Percentiles rank a stretch among this genome's conserved stretches.
phyloP scores from a whole-genome alignment of 2,888 invertebrate genomes.

The Erebia aethiops region DNA sequence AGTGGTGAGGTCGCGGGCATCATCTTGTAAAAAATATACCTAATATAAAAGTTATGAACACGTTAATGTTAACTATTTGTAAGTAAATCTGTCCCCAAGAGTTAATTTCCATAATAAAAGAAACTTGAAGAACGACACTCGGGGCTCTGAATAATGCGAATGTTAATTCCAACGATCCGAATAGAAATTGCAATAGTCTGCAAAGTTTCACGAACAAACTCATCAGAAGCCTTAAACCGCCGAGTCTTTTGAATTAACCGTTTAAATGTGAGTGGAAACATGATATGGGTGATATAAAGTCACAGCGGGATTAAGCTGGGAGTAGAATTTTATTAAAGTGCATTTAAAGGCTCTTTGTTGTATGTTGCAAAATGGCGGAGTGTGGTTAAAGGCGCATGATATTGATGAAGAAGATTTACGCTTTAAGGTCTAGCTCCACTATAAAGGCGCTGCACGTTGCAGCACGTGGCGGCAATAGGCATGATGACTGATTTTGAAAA shows the following conservation, averaged over 20 bases:
- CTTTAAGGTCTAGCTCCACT: too few species aligned
- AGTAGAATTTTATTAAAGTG: constrained; percentile 42
- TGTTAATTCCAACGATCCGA: background rate
- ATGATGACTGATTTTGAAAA: too few species aligned
- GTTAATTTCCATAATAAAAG: too few species aligned
- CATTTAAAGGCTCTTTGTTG: constrained; percentile 34
- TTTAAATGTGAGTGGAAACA: constrained; percentile 40
- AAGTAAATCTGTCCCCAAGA: too few species aligned
- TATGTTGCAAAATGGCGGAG: constrained; percentile 36
- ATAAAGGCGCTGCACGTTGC: too few species aligned
- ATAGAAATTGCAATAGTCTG: background rate
- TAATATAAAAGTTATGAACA: too few species aligned
- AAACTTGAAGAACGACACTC: too few species aligned
- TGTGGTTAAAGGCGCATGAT: constrained; percentile 20
- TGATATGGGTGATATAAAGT: constrained; percentile 40
- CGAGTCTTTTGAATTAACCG: constrained; percentile 35
- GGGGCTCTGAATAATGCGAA: background rate
- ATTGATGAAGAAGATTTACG: constrained; percentile 10
- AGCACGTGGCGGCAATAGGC: too few species aligned
- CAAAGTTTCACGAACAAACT: constrained; percentile 11
- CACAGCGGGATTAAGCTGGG: constrained; percentile 38
- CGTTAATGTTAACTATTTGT: too few species aligned
- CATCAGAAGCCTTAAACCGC: constrained; percentile 19
- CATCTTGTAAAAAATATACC: too few species aligned
- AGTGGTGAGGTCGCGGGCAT: too few species aligned